Conservation (phyloP, 37 sponge, comb jelly and placozoan species). For the Cliona cf. orientalis region DNA sequence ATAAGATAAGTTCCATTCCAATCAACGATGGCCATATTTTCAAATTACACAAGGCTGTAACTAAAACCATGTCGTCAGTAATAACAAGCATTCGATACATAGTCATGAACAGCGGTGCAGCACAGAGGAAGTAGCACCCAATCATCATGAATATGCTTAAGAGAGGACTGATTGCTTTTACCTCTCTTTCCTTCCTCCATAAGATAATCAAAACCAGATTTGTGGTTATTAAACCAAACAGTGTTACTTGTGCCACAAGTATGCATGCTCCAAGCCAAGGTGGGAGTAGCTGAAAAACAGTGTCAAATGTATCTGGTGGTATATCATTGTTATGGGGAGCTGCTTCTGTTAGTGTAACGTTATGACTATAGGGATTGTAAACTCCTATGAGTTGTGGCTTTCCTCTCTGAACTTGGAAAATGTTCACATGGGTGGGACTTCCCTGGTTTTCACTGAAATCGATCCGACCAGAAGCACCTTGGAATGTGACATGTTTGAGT, state of each 20-base stretch:
- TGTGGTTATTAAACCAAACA: slow-evolving; percentile 1
- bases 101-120: no score
- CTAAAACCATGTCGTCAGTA: no score
- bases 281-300: neutral
- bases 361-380: neutral
- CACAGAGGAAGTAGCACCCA: slow-evolving; percentile 26
- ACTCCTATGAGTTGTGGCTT: neutral
- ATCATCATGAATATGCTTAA: slow-evolving; percentile 33
- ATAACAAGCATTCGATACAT: no score
- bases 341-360: neutral
- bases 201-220: slow-evolving; percentile 10
- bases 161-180: slow-evolving; percentile 40
- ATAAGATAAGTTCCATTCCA: slow-evolving; percentile 4
- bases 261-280: neutral
- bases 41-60: no score
- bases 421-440: neutral
- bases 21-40: no score
- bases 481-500: slow-evolving; percentile 10
- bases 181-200: slow-evolving; percentile 16
- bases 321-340: neutral
- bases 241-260: neutral
- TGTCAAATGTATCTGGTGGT: slow-evolving; percentile 36
- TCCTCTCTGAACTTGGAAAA: slow-evolving; percentile 24
- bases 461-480: slow-evolving; percentile 22
- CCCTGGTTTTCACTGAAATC: neutral